Evolutionary conservation across 2,797 vertebrate species (phyloP), one percentile per base, ranked within the genome.

Genomic region (Eulemur albifrons): DNA sequence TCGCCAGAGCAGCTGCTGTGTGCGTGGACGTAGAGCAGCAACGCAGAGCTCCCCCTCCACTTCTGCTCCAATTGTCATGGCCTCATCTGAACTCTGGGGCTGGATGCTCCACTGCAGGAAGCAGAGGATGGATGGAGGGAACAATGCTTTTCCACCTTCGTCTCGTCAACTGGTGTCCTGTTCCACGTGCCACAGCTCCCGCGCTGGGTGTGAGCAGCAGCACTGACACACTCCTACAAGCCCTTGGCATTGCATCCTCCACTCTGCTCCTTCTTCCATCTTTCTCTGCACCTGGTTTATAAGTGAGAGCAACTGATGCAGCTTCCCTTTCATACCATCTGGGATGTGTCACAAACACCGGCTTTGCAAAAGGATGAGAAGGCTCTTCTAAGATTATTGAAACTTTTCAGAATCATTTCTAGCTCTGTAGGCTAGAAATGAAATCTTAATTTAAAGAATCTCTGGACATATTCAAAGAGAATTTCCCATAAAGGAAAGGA

Each of bases 311-410:
- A 86, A 92, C 43, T 54, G 83, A 88, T 77, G 48, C 69, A 91
- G 54, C 77, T 89, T 88, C 86, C 32, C 23, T 52, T 80, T 72
- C 79, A 18, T 40, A 23, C 90, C 91, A 87, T 93, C 91, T 97
- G 93, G 13, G 87, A 48, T 10, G 72, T 87, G 96, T 91, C 94
- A 87, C 90, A 92, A 72, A 81, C 40, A 45, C 70, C 9, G 35
- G 38, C 63, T 96, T 93, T 91, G 43, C 83, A 57, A 86, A 88
- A 83, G 43, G 52, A 76, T 57, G 85, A 94, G 54, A 91, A 92
- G 25, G 63, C 40, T 70, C 81, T 93, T 91, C 69, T 30, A 93
- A 93, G 79, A 85, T 1, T 15, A 79, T 1, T 4, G 83, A 91
- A 92, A 91, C 63, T 54, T 54, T 65, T 38, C 65, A 86, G 76